These are phyloP conservation scores for Leptinotarsa texana DNA, from an alignment of 1,140 invertebrate species.

Conservation along the genomic window DNA sequence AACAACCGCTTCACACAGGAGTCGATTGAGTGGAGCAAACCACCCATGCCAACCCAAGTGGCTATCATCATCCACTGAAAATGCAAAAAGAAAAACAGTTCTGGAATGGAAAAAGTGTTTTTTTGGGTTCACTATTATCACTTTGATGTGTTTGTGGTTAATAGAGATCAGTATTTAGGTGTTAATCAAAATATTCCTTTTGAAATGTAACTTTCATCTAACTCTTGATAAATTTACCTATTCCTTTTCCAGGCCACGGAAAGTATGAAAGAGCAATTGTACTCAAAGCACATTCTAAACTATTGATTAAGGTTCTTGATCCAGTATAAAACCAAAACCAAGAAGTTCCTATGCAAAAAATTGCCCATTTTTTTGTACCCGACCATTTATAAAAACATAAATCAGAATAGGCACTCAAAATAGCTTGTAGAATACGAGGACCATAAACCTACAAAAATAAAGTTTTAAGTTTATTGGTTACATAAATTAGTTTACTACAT, in stretches of 20 bases:
- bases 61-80: too few relatives aligned
- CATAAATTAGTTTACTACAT: too few relatives aligned
- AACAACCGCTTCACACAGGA: too few relatives aligned
- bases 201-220: too few relatives aligned
- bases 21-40: too few relatives aligned
- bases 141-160: too few relatives aligned
- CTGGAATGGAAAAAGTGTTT: too few relatives aligned
- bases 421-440: conserved; percentile 78
- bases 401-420: conserved; percentile 75
- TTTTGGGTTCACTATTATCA: too few relatives aligned
- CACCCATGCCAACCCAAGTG: too few relatives aligned
- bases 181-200: too few relatives aligned
- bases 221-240: conserved; percentile 30
- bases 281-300: conserved; percentile 78
- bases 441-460: conserved; percentile 62
- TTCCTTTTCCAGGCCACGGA: conserved; percentile 66
- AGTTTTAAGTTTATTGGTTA: neutral
- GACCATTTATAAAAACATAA: conserved; percentile 75
- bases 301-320: conserved; percentile 83
- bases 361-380: conserved; percentile 66
- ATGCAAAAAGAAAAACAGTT: too few relatives aligned
- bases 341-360: conserved; percentile 67
- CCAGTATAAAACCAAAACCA: conserved; percentile 91
- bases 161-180: too few relatives aligned
- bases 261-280: conserved; percentile 80